Base-by-base conservation (phyloP, 2,113 vertebrate genomes). In the Hyla sarda region DNA sequence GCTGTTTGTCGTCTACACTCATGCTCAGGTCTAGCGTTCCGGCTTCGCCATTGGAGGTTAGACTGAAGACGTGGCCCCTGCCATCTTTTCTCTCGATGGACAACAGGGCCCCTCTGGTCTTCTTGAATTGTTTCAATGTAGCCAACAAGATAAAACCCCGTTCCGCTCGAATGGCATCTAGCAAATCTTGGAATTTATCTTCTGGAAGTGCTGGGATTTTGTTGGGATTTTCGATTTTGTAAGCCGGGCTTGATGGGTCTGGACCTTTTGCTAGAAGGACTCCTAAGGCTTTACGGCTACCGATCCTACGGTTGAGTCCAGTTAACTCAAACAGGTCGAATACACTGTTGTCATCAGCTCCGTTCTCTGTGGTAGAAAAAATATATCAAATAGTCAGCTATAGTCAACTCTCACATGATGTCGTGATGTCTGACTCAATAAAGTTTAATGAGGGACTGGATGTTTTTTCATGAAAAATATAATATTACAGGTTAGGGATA, bases 71-170 rank as follows among this genome's bases (percentile, higher is more conserved):
- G 0, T 97, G 95, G 65, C 97, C 97, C 0, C 95, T 95, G 5
- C 94, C 94, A 54, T 98, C 96, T 3, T 91, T 96, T 82, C 92
- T 95, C 90, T 99, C 97, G 62, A 99, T 91, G 0, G 96, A 95
- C 82, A 99, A 88, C 79, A 99, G 88, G 0, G 95, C 97, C 88
- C 97, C 97, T 10, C 96, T 92, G 47, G 92, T 96, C 89, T 93
- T 97, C 92, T 96, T 99, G 87, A 92, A 89, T 92, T 99, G 98
- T 72, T 98, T 96, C 86, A 99, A 92, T 86, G 95, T 98, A 69
- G 95, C 96, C 89, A 98, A 91, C 73, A 99, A 95, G 72, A 99
- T 94, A 90, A 99, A 99, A 28, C 98, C 98, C 60, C 95, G 96
- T 89, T 99, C 98, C 0, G 92, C 93, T 45, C 96, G 95, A 83